These are phyloP conservation scores for Nematolebias whitei DNA, from an alignment of 2,113 vertebrate species.

Conservation along the genomic window DNA sequence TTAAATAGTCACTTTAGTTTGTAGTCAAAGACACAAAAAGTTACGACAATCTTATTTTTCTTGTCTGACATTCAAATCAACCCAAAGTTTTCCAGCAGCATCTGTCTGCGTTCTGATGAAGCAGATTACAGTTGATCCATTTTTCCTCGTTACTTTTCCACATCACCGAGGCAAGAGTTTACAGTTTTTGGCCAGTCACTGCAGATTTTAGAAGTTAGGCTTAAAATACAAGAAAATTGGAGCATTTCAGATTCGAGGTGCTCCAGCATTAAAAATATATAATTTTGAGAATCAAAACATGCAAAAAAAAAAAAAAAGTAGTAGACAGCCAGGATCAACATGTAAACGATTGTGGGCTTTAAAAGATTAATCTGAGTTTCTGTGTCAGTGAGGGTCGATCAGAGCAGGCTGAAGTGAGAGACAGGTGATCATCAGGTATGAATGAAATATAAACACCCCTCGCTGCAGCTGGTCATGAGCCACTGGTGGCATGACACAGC, in stretches of 20 bases:
- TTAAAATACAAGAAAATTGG: background rate
- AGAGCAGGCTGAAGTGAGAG: slow-evolving; percentile 19
- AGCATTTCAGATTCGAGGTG: too few species aligned
- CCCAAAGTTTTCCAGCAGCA: background rate
- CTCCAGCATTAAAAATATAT: background rate
- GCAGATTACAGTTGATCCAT: background rate
- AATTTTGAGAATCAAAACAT: too few species aligned
- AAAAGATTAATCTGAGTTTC: background rate
- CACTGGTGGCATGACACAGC: slow-evolving; percentile 30
- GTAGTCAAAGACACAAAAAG: too few species aligned
- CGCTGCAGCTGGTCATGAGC: slow-evolving; percentile 64
- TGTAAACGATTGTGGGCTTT: background rate
- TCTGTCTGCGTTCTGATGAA: background rate
- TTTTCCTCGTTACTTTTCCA: background rate
- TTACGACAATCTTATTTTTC: too few species aligned
- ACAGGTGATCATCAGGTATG: slow-evolving; percentile 62
- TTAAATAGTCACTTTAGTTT: too few species aligned
- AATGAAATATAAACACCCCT: slow-evolving; percentile 58
- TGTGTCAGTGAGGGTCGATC: background rate
- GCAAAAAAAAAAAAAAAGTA: background rate
- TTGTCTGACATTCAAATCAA: too few species aligned
- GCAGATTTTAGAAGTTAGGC: background rate
- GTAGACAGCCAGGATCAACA: background rate
- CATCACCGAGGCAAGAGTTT: too few species aligned
- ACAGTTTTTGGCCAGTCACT: background rate